Base-by-base conservation (phyloP, 2,113 vertebrate species). In the Manacus vitellinus region DNA sequence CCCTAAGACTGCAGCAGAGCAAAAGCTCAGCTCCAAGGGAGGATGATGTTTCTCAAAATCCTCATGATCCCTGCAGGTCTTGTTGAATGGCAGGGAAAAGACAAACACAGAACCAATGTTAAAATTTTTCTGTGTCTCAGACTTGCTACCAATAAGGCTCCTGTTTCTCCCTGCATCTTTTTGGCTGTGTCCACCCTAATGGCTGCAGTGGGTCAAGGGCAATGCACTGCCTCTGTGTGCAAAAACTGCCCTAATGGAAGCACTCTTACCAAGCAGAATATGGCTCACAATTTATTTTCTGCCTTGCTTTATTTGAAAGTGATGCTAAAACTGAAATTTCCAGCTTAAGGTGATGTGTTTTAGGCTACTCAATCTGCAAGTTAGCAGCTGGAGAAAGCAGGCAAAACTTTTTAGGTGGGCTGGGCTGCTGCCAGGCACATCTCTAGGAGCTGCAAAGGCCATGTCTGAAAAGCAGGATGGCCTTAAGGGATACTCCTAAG, bases 71-170 rank as follows among this genome's bases (percentile, higher is more conserved):
- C 79, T 91, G 79, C 55, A 88, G 66, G 61, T 87, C 84, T 56
- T 84, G 33, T 39, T 80, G 59, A 90, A 70, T 12, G 78, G 54
- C 54, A 81, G 76, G 24, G 49, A 71, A 93, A 97, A 89, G 37
- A 54, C 30, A 87, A 86, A 51, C 35, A 89, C n/a, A 47, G 70
- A 91, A 91, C 30, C 14, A 41, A 70, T 82, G 49, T 62, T 56
- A 4, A 68, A 83, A 43, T 33, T 76, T 30, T 72, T 89, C 21
- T 54, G 11, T 89, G 39, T 37, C 54, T 81, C 75, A 63, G n/a
- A 55, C 59, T 12, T 35, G 23, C 63, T 70, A 71, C 62, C 63
- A 83, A 18, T n/a, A 63, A 54, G 44, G 67, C n/a, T 91, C 51
- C 74, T 37, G 2, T 85, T 89, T 88, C 58, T 72, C 54, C 89